phyloP scores from a whole-genome alignment of 2,113 vertebrate genomes.

The Pampusana beccarii region DNA sequence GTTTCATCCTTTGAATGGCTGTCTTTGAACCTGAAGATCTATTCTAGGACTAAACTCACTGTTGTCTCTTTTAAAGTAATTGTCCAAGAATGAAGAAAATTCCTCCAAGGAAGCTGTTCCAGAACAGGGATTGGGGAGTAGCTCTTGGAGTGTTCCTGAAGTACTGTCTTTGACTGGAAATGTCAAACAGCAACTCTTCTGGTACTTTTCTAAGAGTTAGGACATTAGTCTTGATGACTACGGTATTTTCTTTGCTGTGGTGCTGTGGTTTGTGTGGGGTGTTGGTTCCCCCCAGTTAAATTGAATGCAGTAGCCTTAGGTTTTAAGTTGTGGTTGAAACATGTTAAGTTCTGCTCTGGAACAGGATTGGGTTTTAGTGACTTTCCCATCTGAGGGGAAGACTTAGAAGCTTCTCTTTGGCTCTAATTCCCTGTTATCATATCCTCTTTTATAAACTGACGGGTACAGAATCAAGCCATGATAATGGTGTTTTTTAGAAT shows the following conservation, averaged over 20 bases:
- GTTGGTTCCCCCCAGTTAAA: background rate
- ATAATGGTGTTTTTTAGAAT: background rate
- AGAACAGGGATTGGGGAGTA: background rate
- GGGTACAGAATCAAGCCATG: background rate
- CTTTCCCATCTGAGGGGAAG: background rate
- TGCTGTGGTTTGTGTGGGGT: background rate
- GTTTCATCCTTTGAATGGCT: background rate
- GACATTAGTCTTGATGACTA: background rate
- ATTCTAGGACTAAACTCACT: background rate
- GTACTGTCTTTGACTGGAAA: background rate
- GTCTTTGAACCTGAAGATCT: background rate
- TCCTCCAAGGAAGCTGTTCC: background rate
- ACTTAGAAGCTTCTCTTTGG: background rate
- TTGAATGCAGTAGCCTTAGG: background rate
- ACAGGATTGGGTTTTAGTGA: background rate
- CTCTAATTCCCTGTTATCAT: background rate
- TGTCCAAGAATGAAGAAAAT: background rate
- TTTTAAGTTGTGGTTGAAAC: background rate
- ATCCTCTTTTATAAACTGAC: background rate
- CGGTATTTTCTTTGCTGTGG: background rate
- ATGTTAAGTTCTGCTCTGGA: background rate
- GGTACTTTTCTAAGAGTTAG: background rate
- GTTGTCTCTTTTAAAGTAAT: background rate
- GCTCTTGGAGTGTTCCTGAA: background rate
- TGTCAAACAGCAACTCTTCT: background rate